Base-by-base conservation (phyloP, 2,113 vertebrate species). In the Zapus hudsonius region DNA sequence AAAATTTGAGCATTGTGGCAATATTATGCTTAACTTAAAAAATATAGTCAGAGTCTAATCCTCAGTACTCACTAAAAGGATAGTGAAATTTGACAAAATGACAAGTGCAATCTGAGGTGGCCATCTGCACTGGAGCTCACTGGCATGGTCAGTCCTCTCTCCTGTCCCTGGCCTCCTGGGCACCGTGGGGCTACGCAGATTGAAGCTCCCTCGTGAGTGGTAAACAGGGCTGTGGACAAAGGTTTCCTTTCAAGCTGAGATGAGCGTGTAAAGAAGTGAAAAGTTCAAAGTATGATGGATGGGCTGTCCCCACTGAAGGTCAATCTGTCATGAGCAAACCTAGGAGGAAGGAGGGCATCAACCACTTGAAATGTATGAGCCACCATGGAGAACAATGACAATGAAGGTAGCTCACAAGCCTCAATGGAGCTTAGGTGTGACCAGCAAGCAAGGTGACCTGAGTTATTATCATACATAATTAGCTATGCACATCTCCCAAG, bases 271-370 rank as follows among this genome's bases (percentile, higher is more conserved):
- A 97, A 93, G 95, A 97, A 98, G 97, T 98, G 98, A 99, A 98
- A 99, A 99, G 98, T 99, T 99, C 99, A 99, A 98, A 98, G 97
- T 98, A 98, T 99, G 99, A 99, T 99, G 99, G 99, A 99, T 99
- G 99, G 98, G 98, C 96, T 94, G 89, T 95, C 94, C 92, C 86
- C 96, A 97, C 97, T 98, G 99, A 99, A 99, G 99, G 99, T 99
- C 99, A 99, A 95, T 95, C 98, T 97, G 97, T 98, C 98, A 98
- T 96, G 98, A 97, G 98, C 97, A 98, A 98, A 98, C 98, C 98
- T 98, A 97, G 98, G 98, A 98, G 98, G 97, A 98, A 98, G 98
- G 70, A 73, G 90, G 94, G 96, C 95, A 95, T 97, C 97, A 93
- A 92, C 61, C 70, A 85, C 92, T 84, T 87, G 95, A 94, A 96